These are phyloP conservation scores for Leucania comma DNA, from an alignment of 2,888 invertebrate genomes.

Conservation along the genomic window DNA sequence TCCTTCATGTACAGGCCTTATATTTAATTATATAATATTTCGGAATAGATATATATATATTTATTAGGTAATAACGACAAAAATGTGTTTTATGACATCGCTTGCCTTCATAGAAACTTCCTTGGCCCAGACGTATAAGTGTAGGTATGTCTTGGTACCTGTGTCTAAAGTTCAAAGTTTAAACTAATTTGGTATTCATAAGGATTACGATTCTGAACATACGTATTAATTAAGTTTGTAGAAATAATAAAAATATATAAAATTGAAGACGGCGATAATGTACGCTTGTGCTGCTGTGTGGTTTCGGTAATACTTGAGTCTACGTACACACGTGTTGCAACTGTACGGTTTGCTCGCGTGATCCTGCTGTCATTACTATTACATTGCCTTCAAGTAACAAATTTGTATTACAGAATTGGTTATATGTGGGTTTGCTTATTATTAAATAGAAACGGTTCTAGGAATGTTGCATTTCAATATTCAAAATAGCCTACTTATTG, in stretches of 20 bases:
- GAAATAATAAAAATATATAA: constrained; percentile 23
- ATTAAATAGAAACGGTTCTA: constrained; percentile 7
- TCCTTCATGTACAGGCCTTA: too few species aligned
- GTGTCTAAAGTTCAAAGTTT: constrained; percentile 64
- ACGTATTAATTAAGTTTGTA: constrained; percentile 37
- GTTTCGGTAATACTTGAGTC: constrained; percentile 36
- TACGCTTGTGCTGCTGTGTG: constrained; percentile 20
- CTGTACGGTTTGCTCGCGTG: constrained; percentile 34
- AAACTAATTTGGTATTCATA: constrained; percentile 55
- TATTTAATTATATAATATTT: background rate
- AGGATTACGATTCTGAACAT: constrained; percentile 46
- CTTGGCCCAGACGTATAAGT: constrained; percentile 23
- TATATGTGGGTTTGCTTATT: constrained; percentile 27
- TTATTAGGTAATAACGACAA: constrained; percentile 32
- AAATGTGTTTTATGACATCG: constrained; percentile 21
- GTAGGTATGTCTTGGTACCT: constrained; percentile 27
- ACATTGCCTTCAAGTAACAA: constrained; percentile 47
- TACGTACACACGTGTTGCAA: constrained; percentile 37
- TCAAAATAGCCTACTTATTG: too few species aligned
- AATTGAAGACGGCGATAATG: constrained; percentile 14
- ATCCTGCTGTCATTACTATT: constrained; percentile 44
- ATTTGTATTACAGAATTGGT: constrained; percentile 38
- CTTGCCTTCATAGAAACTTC: constrained; percentile 34
- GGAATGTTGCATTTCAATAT: constrained; percentile 12
- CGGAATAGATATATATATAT: background rate